Evolutionary conservation across 2,113 vertebrate species (phyloP).

Genomic region (Dipodomys merriami): DNA sequence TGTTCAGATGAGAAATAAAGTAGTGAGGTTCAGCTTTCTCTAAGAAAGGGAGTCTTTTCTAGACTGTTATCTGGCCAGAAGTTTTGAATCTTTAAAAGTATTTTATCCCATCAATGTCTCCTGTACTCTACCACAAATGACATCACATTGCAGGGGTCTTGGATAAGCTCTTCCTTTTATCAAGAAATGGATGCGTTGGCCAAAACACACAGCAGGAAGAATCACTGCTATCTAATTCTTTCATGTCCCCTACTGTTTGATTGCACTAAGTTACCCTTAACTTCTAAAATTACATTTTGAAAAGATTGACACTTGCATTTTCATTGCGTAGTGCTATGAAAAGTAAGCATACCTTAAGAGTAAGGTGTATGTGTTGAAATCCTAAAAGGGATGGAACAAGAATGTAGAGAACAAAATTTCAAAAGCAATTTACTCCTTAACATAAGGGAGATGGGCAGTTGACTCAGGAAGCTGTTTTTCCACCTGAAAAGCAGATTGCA

Average conservation of each 20-base stretch:
- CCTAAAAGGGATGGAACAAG: background rate
- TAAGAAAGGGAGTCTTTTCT: slow-evolving; percentile 37
- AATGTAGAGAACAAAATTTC: slow-evolving; percentile 36
- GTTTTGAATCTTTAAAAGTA: slow-evolving; percentile 37
- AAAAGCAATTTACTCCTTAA: background rate
- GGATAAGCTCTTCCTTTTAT: slow-evolving; percentile 54
- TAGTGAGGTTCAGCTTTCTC: background rate
- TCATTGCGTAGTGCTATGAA: slow-evolving; percentile 29
- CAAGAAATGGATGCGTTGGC: slow-evolving; percentile 51
- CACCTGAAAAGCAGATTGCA: background rate
- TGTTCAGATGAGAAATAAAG: background rate
- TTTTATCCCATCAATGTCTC: slow-evolving; percentile 19
- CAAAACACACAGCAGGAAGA: slow-evolving; percentile 49
- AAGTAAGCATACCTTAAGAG: background rate
- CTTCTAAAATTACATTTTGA: slow-evolving; percentile 45
- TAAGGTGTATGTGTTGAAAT: background rate
- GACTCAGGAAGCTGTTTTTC: slow-evolving; percentile 22
- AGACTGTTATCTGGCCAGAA: slow-evolving; percentile 18
- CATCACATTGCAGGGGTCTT: slow-evolving; percentile 39
- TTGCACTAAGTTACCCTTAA: slow-evolving; percentile 36
- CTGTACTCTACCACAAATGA: slow-evolving; percentile 39
- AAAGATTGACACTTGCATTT: slow-evolving; percentile 19
- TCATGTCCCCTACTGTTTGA: slow-evolving; percentile 49
- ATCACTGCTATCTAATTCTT: slow-evolving; percentile 33
- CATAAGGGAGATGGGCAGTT: slow-evolving; percentile 18